Base-by-base conservation (phyloP, 2,888 invertebrate species). In the Phytoseiulus persimilis region DNA sequence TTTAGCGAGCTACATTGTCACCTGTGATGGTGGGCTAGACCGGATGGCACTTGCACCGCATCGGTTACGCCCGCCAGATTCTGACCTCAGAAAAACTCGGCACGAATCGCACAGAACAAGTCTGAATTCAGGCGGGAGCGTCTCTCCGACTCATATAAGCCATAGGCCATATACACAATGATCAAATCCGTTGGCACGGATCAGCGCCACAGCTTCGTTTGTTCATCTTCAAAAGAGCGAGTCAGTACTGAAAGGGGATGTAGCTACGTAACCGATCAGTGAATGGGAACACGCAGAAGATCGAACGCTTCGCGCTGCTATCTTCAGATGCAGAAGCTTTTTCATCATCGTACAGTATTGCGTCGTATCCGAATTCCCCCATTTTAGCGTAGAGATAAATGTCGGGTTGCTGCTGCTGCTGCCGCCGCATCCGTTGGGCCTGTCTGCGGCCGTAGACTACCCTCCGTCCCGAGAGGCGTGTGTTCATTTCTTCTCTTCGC, bases 311-410 rank as follows among this genome's bases (percentile, higher is more conserved):
- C 28, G 14, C 65, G 5, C 11, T 65, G 65, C 65, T 65, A 65
- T 65, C 65, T 65, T 65, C 65, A 65, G 65, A 65, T 65, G 65
- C 65, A 65, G 65, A 65, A 65, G 65, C 65, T 65, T 65, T 65
- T 28, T 65, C 65, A 65, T 65, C 65, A 65, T 23, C 65, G 65
- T 18, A 65, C 65, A 65, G 65, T 65, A 65, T 65, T 65, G 65
- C 65, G 65, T 65, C 65, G 65, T 65, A 65, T 6, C 65, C 28
- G 65, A 65, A 23, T 65, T 65, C 65, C 18, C 18, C 65, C 18
- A 65, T 65, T 65, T 65, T 65, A 28, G 65, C 65, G 65, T 65
- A 65, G 65, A 65, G 65, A 65, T 65, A 65, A 65, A 65, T 65
- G 65, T 65, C 9, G 39, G 39, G 39, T n/a, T 6, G 6, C 46